Conservation (phyloP, 2,797 vertebrate genomes). For the Natrix natrix region DNA sequence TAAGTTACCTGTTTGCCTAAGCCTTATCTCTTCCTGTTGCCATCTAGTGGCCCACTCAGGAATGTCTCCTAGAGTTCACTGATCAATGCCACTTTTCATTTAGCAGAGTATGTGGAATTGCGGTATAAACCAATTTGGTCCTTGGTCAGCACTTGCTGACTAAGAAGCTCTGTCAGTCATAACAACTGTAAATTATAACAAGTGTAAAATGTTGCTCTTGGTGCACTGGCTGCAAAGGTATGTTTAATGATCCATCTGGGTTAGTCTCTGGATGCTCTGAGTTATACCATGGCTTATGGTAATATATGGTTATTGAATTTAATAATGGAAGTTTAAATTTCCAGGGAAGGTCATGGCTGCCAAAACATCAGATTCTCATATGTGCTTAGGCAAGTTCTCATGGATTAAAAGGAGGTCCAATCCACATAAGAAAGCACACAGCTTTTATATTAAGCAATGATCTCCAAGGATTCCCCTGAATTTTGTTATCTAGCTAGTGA, state of each 20-base stretch:
- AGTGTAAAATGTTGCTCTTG: slow-evolving; percentile 28
- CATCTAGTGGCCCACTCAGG: neutral
- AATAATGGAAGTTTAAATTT: slow-evolving; percentile 41
- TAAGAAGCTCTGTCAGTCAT: slow-evolving; percentile 26
- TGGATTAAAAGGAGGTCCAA: slow-evolving; percentile 1
- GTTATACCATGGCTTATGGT: slow-evolving; percentile 46
- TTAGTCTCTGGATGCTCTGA: slow-evolving; percentile 49
- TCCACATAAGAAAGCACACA: neutral
- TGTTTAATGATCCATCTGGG: slow-evolving; percentile 43
- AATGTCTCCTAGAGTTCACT: neutral
- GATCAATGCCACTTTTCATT: neutral
- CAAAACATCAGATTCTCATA: slow-evolving; percentile 10
- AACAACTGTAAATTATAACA: slow-evolving; percentile 41
- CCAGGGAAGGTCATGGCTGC: slow-evolving; percentile 36
- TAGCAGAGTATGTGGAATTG: slow-evolving; percentile 11
- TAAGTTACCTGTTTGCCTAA: neutral
- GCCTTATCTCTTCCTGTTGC: neutral
- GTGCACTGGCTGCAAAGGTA: neutral
- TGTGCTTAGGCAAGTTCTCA: neutral
- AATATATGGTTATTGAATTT: slow-evolving; percentile 50
- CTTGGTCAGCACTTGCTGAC: neutral
- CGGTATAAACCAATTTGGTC: slow-evolving; percentile 27
- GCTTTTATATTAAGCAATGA: neutral
- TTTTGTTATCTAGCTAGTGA: neutral
- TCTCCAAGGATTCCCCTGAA: neutral